A percentile compares a stretch with the other conserved stretches of the same genome.
Conservation (phyloP, 2,113 vertebrate species). For the Chauna torquata region DNA sequence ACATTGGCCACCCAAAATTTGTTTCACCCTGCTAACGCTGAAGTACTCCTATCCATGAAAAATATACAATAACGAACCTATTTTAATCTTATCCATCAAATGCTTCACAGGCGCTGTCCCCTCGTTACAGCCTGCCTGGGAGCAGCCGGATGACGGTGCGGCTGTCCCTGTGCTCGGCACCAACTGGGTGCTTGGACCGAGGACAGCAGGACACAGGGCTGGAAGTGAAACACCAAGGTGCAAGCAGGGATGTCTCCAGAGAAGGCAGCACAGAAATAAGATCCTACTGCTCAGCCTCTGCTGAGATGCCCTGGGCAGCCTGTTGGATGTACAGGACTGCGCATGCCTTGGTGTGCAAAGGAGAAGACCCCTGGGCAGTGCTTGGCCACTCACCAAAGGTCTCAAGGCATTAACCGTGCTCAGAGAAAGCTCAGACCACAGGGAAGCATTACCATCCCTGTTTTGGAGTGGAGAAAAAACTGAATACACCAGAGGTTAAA, state of each 20-base stretch:
- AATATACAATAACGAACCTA: background rate
- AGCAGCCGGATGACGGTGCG: background rate
- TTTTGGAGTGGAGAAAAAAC: background rate
- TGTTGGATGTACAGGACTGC: background rate
- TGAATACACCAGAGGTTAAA: background rate
- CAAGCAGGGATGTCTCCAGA: background rate
- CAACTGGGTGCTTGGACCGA: background rate
- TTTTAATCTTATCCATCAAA: background rate
- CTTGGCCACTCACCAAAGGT: background rate
- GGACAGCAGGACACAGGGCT: background rate
- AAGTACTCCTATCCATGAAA: background rate
- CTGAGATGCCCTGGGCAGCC: background rate
- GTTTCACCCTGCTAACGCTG: background rate
- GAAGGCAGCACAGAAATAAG: background rate
- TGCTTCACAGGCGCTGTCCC: rapidly evolving
- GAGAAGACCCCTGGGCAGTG: background rate
- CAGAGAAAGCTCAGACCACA: background rate
- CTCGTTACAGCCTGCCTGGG: rapidly evolving
- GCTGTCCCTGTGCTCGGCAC: background rate
- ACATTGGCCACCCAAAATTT: background rate
- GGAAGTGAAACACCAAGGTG: background rate
- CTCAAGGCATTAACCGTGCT: background rate
- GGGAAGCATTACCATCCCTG: background rate
- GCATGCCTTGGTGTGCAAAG: background rate
- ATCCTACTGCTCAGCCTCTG: background rate